These are phyloP conservation scores for Achlya flavicornis DNA, from an alignment of 2,888 invertebrate genomes.

Conservation along the genomic window DNA sequence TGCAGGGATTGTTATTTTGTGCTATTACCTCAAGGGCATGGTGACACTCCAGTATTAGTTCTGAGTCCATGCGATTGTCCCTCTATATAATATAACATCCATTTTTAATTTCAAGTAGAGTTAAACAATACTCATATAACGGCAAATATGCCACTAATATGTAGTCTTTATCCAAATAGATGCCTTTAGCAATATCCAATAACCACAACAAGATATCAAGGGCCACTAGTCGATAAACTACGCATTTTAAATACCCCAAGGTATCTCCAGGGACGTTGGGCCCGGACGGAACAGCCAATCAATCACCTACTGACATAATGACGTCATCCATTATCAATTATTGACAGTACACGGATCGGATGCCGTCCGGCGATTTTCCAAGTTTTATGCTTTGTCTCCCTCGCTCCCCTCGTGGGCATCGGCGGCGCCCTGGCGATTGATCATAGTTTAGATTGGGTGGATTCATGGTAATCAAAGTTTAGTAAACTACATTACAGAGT, in stretches of 20 bases:
- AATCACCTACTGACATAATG: conserved; percentile 78
- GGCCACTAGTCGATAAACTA: not conserved
- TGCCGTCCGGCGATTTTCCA: conserved; percentile 71
- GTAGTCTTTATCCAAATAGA: not conserved
- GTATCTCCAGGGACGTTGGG: conserved; percentile 24
- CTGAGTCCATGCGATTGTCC: no score
- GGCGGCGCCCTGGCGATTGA: conserved; percentile 42
- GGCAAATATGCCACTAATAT: no score
- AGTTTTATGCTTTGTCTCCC: conserved; percentile 64
- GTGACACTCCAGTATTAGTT: no score
- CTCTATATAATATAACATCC: no score
- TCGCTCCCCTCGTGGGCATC: conserved; percentile 11
- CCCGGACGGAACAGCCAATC: conserved; percentile 66
- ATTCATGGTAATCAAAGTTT: conserved; percentile 55
- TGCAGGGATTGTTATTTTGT: no score
- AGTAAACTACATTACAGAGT: conserved; percentile 29
- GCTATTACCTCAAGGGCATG: no score
- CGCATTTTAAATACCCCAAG: conserved; percentile 25
- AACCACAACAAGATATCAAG: not conserved
- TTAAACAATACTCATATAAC: no score
- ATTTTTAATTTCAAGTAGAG: no score
- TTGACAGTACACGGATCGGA: conserved; percentile 76
- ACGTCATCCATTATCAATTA: conserved; percentile 83
- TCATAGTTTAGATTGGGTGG: conserved; percentile 55
- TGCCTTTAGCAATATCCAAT: not conserved